Percentiles rank a stretch among this genome's conserved stretches.
phyloP scores from a whole-genome alignment of 2,113 vertebrate species.

The Leucopsar rothschildi region DNA sequence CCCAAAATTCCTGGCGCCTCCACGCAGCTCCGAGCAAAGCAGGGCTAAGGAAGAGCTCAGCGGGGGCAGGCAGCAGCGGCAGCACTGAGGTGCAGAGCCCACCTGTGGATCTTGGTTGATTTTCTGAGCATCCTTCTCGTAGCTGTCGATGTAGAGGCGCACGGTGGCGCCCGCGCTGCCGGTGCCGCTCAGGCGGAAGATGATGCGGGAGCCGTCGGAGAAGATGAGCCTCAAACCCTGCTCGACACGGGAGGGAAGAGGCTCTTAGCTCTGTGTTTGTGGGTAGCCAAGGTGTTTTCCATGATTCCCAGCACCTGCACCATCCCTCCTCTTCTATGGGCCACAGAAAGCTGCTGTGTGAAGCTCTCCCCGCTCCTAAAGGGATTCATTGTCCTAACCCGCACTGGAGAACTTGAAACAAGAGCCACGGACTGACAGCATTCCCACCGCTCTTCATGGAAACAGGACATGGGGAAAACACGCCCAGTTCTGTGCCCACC shows the following conservation, averaged over 20 bases:
- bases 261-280: neutral
- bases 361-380: fast-evolving
- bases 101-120: conserved; percentile 94
- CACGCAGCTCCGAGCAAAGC: neutral
- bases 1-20: neutral
- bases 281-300: neutral
- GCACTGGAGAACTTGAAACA: too few relatives aligned
- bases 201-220: conserved; percentile 91
- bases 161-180: conserved; percentile 95
- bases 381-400: neutral
- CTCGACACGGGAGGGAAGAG: neutral
- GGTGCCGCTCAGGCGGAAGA: conserved; percentile 96
- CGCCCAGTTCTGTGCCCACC: conserved; percentile 68
- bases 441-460: neutral
- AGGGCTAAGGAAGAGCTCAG: neutral
- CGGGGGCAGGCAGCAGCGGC: neutral
- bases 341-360: neutral
- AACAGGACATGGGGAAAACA: fast-evolving
- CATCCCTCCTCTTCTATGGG: neutral
- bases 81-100: neutral
- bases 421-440: neutral
- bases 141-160: conserved; percentile 97
- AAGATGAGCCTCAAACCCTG: conserved; percentile 96
- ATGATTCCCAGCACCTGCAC: fast-evolving
- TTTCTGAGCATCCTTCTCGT: conserved; percentile 90